Base-by-base conservation (phyloP, 1,140 invertebrate species). In the Galleria mellonella region DNA sequence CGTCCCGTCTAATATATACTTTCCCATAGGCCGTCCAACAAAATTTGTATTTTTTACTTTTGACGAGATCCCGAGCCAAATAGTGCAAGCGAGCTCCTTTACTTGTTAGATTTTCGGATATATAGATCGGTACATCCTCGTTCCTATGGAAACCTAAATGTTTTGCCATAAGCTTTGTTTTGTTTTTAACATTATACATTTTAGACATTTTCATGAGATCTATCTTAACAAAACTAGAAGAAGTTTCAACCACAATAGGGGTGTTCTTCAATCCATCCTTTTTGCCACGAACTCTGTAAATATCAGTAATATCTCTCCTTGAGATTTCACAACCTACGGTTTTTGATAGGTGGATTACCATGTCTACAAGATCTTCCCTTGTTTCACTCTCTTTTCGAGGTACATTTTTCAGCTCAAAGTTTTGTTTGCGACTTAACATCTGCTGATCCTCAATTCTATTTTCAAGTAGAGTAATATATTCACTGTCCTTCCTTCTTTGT, bases 21-120 rank as follows among this genome's bases (percentile, higher is more conserved):
- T n/a, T n/a, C n/a, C n/a, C n/a, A n/a, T n/a, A n/a, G n/a, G n/a
- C n/a, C n/a, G n/a, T n/a, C n/a, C n/a, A n/a, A n/a, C n/a, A n/a
- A n/a, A n/a, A n/a, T n/a, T n/a, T n/a, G 32, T 44, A 47, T 0
- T 14, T 2, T n/a, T 47, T 40, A 8, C 36, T 14, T 31, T 27
- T 38, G 1, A 28, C 37, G 4, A 48, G 31, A 9, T 54, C 51
- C 1, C 51, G 14, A 8, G 45, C 41, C 0, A 48, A 13, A 32
- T 44, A 54, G 29, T 31, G 37, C 5, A 54, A 17, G 0, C 51
- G 30, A 9, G 45, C 51, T 1, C 40, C 40, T 40, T 53, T 47
- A 8, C 17, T 35, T 2, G 51, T 53, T 17, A 53, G 44, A n/a
- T 43, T 39, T 40, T 53, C 51, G 9, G 35, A 39, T 4, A 42